Base-by-base conservation (phyloP, 2,888 invertebrate species). In the Ariolimax columbianus region DNA sequence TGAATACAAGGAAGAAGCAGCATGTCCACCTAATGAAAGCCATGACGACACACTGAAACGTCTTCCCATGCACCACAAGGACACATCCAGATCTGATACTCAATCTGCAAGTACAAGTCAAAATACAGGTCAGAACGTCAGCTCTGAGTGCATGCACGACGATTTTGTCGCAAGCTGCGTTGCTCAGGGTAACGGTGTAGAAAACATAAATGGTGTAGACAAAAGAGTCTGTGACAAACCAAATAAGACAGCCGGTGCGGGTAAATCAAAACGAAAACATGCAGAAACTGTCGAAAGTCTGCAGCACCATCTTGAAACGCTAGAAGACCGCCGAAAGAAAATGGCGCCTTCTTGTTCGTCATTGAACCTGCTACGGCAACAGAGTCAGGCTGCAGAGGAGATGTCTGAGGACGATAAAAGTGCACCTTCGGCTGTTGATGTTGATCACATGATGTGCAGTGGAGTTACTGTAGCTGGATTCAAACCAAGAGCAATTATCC, bases 391-490 rank as follows among this genome's bases (percentile, higher is more conserved):
- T 9, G 26, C 2, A 23, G 68, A 36, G 4, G 66, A 68, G 84
- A 30, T 40, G 38, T n/a, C 30, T 14, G 33, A 36, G 14, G 33
- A 33, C 6, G 73, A 82, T 36, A n/a, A 63, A 9, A 83, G 68
- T 59, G 43, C 30, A 0, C 7, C 66, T 33, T 51, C 73, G 0
- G n/a, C 80, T 36, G 82, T 91, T 23, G 88, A 91, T 85, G 89
- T 91, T 33, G 89, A 91, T 63, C 88, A 91, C 70, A 89, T 91
- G 89, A 86, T 91, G 3, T 88, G 88, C 78, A 90, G 87, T 59
- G 91, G 91, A 6, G 88, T 90, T 14, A 91, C 90, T 0, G 89
- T 91, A 40, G 90, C 89, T 26, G 91, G 91, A 14, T 91, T 89
- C 80, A 91, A 90, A 86, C 91, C 91, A 30, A 80, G 91, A 47